phyloP scores from a whole-genome alignment of 2,888 invertebrate species.

The Pseudococcus jackbeardsleyi region DNA sequence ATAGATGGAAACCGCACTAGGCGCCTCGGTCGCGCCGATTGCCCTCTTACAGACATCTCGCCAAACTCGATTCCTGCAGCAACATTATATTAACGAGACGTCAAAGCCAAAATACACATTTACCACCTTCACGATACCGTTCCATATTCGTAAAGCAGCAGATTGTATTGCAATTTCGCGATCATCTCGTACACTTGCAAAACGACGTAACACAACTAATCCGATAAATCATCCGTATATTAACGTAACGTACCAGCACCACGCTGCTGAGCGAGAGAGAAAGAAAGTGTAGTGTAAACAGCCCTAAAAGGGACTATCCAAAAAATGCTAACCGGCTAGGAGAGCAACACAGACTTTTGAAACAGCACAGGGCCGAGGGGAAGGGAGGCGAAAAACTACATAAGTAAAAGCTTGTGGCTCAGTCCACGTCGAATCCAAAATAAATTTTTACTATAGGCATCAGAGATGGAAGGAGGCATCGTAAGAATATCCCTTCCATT shows the following conservation, averaged over 20 bases:
- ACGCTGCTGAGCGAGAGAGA: background rate
- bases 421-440: too few relatives aligned
- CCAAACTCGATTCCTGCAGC: background rate
- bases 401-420: too few relatives aligned
- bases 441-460: too few relatives aligned
- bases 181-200: background rate
- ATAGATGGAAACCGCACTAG: background rate
- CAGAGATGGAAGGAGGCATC: too few relatives aligned
- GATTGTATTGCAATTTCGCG: constrained; percentile 2
- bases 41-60: background rate
- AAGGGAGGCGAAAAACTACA: too few relatives aligned
- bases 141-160: background rate
- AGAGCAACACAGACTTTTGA: too few relatives aligned
- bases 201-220: constrained; percentile 1
- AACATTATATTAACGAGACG: background rate
- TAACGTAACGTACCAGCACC: constrained; percentile 4
- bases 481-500: too few relatives aligned
- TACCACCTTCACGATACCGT: background rate
- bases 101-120: constrained; percentile 8
- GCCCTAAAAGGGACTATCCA: too few relatives aligned
- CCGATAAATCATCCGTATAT: background rate
- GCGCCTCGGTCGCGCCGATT: too few relatives aligned
- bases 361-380: too few relatives aligned
- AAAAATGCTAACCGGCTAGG: too few relatives aligned
- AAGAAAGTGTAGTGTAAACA: too few relatives aligned